Evolutionary conservation across 2,797 vertebrate species (phyloP).

Genomic region (Propithecus deckenii): DNA sequence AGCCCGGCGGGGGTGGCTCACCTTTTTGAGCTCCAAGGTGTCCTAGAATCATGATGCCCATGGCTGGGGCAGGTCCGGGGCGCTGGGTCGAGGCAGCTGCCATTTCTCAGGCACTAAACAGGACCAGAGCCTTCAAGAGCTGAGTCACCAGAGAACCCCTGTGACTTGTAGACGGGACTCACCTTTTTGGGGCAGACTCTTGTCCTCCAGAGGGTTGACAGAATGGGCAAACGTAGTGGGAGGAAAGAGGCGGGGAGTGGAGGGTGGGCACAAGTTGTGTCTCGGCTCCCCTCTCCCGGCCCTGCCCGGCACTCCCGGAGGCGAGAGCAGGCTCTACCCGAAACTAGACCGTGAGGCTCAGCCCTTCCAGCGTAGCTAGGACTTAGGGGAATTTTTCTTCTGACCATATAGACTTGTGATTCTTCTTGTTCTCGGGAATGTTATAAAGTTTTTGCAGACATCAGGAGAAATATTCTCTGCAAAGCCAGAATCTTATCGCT

Average conservation of each 20-base stretch:
- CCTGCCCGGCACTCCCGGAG: background rate
- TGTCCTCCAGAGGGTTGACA: background rate
- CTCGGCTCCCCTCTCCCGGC: fast-evolving
- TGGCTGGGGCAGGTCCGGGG: background rate
- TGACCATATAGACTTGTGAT: background rate
- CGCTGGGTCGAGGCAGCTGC: background rate
- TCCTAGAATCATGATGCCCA: background rate
- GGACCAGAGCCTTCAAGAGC: background rate
- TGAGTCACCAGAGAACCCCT: background rate
- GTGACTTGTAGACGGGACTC: background rate
- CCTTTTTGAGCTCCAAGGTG: background rate
- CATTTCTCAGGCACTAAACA: background rate
- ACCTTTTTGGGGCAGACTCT: background rate
- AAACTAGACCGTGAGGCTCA: background rate
- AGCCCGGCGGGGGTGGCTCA: fast-evolving
- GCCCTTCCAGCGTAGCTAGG: background rate
- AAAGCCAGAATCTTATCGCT: background rate
- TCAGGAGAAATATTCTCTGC: background rate
- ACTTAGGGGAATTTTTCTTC: background rate
- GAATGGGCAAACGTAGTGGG: background rate
- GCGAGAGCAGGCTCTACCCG: fast-evolving
- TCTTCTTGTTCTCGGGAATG: background rate
- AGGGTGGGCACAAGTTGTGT: fast-evolving
- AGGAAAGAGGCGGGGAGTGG: background rate
- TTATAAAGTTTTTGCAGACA: background rate